phyloP scores from a whole-genome alignment of 2,888 invertebrate species.

The Drosophila glabriapex region DNA sequence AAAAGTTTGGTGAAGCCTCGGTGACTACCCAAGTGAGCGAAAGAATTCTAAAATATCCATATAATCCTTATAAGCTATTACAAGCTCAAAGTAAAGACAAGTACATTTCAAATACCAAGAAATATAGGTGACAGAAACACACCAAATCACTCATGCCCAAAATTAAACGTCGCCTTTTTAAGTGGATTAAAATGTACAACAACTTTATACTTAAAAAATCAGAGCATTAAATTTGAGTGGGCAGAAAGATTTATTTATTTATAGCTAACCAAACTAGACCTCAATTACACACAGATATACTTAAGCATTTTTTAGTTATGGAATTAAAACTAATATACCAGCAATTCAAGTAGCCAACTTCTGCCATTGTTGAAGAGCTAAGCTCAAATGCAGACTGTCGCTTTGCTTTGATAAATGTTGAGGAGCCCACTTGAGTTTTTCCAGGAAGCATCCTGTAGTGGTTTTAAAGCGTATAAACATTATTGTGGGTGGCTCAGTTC shows the following conservation, averaged over 20 bases:
- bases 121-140: not conserved
- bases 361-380: constrained; percentile 34
- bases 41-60: not conserved
- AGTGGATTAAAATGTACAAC: not conserved
- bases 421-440: constrained; percentile 12
- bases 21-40: not conserved
- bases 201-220: not conserved
- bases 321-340: constrained; percentile 21
- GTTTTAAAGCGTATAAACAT: constrained; percentile 58
- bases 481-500: constrained; percentile 34
- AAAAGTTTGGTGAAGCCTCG: not conserved
- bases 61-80: not conserved
- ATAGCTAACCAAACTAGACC: not conserved
- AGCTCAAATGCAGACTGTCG: constrained; percentile 21
- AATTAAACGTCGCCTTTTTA: not conserved
- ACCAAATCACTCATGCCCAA: not conserved
- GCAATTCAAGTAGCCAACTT: constrained; percentile 23
- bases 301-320: constrained; percentile 11
- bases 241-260: constrained; percentile 10
- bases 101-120: not conserved
- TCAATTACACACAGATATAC: not conserved
- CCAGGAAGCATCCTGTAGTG: constrained; percentile 35
- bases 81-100: not conserved
- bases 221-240: not conserved
- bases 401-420: constrained; percentile 45